phyloP scores from a whole-genome alignment of 2,797 vertebrate genomes.

The Lacerta agilis region DNA sequence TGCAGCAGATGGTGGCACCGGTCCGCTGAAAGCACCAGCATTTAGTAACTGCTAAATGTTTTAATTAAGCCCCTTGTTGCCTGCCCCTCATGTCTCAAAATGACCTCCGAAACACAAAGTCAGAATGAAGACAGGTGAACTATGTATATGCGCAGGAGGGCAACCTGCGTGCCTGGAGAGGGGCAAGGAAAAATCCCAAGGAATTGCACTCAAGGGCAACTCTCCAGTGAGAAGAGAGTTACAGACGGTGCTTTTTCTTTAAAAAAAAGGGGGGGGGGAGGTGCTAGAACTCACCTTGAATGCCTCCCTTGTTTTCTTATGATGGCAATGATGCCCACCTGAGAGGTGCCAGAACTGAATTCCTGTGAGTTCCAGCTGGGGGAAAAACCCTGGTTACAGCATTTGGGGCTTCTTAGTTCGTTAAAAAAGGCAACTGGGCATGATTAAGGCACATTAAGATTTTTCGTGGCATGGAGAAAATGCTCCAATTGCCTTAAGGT shows the following conservation, averaged over 20 bases:
- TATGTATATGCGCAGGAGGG: not conserved
- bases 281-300: not conserved
- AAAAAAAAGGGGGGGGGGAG: no score
- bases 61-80: conserved; percentile 14
- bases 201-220: not conserved
- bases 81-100: not conserved
- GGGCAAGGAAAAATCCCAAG: not conserved
- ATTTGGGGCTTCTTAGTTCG: not conserved
- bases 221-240: not conserved
- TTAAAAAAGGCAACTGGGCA: not conserved
- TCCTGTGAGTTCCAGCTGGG: no score
- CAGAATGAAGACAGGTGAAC: not conserved
- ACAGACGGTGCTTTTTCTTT: not conserved
- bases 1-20: conserved; percentile 14
- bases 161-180: not conserved
- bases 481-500: no score
- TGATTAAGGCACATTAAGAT: not conserved
- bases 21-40: not conserved
- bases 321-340: not conserved
- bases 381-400: no score
- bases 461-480: not conserved
- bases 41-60: conserved; percentile 33
- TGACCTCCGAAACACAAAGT: not conserved
- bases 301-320: not conserved
- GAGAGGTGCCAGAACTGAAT: no score